These are phyloP conservation scores for Potamilus streckersoni DNA, from an alignment of 1,140 invertebrate species.

Conservation along the genomic window DNA sequence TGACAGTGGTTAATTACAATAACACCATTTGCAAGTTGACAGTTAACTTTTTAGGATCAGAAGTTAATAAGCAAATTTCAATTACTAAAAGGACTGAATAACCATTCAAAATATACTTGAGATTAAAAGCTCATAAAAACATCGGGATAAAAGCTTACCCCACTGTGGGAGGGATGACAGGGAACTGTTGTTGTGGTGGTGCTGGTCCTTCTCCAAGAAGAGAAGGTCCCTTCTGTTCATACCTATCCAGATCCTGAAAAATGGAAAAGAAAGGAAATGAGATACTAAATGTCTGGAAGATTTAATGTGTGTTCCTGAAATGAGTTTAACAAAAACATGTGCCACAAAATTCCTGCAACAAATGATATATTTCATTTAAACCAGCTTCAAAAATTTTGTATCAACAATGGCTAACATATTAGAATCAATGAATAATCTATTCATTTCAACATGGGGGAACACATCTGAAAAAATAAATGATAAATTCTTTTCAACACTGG, in stretches of 20 bases:
- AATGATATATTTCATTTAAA: too few species aligned
- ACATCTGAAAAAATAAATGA: too few species aligned
- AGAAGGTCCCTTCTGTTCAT: slow-evolving; percentile 50
- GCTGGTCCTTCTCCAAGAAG: slow-evolving; percentile 62
- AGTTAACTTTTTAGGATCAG: too few species aligned
- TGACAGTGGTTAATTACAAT: too few species aligned
- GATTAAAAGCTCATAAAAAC: too few species aligned
- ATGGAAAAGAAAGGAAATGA: neutral
- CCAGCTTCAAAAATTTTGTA: too few species aligned
- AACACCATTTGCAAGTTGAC: too few species aligned
- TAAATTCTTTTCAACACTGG: too few species aligned
- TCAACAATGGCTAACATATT: neutral
- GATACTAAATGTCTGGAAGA: neutral
- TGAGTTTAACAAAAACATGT: neutral
- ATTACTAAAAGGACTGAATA: too few species aligned
- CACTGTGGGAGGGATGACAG: slow-evolving; percentile 61
- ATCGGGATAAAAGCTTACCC: slow-evolving; percentile 43
- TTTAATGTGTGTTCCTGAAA: neutral
- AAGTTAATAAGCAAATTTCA: too few species aligned
- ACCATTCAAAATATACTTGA: too few species aligned
- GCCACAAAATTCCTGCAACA: neutral
- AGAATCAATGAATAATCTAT: neutral
- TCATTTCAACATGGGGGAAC: too few species aligned
- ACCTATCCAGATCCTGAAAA: slow-evolving; percentile 56
- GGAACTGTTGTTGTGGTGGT: slow-evolving; percentile 48